Evolutionary conservation across 1,140 invertebrate genomes (phyloP).

Genomic region (Dinoponera quadriceps): DNA sequence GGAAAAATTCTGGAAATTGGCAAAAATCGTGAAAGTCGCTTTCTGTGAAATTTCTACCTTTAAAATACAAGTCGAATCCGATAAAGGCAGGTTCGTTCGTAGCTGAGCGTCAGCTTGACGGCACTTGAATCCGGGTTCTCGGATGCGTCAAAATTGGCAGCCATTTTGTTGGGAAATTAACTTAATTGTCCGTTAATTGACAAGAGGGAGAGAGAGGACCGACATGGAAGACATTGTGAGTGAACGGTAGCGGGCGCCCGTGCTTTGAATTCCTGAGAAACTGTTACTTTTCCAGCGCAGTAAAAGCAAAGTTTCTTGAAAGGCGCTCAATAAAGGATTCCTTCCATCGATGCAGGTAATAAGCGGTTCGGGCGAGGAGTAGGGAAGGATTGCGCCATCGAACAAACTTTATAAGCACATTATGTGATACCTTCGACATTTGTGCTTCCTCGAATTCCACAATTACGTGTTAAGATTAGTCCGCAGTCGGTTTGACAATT

Average conservation of each 20-base stretch:
- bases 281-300: neutral
- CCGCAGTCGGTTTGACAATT: constrained; percentile 28
- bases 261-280: neutral
- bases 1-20: neutral
- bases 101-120: neutral
- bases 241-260: no score
- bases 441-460: neutral
- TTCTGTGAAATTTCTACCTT: neutral
- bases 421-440: neutral
- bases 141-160: neutral
- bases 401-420: neutral
- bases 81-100: neutral
- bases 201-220: neutral
- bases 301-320: constrained; percentile 28
- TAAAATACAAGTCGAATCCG: neutral
- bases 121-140: neutral
- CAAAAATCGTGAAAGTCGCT: neutral
- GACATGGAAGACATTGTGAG: neutral
- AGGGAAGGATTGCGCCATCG: neutral
- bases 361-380: neutral
- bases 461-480: constrained; percentile 16
- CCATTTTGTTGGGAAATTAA: neutral
- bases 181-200: constrained; percentile 2
- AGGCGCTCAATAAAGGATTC: neutral
- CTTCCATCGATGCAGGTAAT: constrained; percentile 1